These are phyloP conservation scores for Tympanoctomys barrerae DNA, from an alignment of 2,797 vertebrate genomes.

Conservation along the genomic window DNA sequence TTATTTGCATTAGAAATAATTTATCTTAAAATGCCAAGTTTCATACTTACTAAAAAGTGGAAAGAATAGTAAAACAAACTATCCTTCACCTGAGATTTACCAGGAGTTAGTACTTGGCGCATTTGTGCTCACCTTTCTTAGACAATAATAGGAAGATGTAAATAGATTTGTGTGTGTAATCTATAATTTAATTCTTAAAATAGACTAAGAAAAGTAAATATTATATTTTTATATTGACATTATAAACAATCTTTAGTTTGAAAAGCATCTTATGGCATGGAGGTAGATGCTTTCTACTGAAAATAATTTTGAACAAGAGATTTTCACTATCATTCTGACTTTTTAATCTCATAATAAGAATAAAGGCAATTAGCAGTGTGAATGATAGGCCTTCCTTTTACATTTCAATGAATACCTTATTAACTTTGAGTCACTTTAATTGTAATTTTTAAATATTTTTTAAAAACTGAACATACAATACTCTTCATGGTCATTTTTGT, in stretches of 20 bases:
- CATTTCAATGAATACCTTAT: conserved; percentile 19
- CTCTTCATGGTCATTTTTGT: neutral
- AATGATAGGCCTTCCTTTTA: neutral
- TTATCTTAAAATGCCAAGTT: neutral
- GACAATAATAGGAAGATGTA: neutral
- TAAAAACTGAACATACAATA: conserved; percentile 30
- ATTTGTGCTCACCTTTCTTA: neutral
- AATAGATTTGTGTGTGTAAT: neutral
- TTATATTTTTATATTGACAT: neutral
- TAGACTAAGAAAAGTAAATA: neutral
- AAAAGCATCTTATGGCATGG: neutral
- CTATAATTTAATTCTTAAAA: neutral
- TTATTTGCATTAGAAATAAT: neutral
- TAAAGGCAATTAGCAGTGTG: neutral
- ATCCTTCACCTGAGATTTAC: neutral
- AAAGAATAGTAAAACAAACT: conserved; percentile 45
- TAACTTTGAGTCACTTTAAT: conserved; percentile 38
- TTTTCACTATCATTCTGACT: neutral
- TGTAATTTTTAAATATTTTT: conserved; percentile 15
- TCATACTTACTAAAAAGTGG: neutral
- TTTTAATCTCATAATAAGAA: conserved; percentile 19
- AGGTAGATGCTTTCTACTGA: neutral
- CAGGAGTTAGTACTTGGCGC: neutral
- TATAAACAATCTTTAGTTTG: neutral
- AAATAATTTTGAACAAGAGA: neutral